Evolutionary conservation across 2,797 vertebrate species (phyloP).

Genomic region (Dermochelys coriacea): DNA sequence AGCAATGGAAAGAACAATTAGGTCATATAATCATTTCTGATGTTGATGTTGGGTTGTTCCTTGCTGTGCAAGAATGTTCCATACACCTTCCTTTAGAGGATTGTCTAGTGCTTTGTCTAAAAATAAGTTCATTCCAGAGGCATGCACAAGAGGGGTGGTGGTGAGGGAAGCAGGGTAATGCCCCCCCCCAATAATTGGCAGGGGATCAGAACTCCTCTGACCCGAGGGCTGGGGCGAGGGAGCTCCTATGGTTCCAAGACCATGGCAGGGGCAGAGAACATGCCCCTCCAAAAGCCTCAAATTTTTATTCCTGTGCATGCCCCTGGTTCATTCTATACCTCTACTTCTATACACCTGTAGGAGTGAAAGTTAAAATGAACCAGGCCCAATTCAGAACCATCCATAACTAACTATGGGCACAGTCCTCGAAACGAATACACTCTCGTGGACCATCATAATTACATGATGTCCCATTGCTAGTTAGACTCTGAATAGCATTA

Average conservation of each 20-base stretch:
- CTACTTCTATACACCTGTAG: background rate
- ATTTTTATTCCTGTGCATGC: too few species aligned
- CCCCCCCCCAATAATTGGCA: too few species aligned
- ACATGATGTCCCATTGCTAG: background rate
- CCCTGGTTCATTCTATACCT: background rate
- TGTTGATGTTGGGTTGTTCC: background rate
- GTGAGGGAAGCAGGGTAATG: too few species aligned
- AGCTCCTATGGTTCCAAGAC: too few species aligned
- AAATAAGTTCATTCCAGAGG: background rate
- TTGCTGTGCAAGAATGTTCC: background rate
- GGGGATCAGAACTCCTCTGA: too few species aligned
- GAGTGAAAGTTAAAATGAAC: background rate
- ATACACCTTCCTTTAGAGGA: background rate
- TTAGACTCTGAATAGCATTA: background rate
- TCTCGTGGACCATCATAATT: background rate
- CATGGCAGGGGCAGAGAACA: too few species aligned
- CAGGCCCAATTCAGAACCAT: background rate
- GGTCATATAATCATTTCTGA: background rate
- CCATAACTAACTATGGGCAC: background rate
- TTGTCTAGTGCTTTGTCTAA: background rate
- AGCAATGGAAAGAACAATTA: background rate
- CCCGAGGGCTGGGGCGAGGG: too few species aligned
- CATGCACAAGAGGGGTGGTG: rapidly evolving
- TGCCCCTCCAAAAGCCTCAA: too few species aligned
- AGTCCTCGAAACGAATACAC: background rate